A percentile compares a stretch with the other conserved stretches of the same genome.
Conservation (phyloP, 2,113 vertebrate genomes). For the Pelodiscus sinensis region DNA sequence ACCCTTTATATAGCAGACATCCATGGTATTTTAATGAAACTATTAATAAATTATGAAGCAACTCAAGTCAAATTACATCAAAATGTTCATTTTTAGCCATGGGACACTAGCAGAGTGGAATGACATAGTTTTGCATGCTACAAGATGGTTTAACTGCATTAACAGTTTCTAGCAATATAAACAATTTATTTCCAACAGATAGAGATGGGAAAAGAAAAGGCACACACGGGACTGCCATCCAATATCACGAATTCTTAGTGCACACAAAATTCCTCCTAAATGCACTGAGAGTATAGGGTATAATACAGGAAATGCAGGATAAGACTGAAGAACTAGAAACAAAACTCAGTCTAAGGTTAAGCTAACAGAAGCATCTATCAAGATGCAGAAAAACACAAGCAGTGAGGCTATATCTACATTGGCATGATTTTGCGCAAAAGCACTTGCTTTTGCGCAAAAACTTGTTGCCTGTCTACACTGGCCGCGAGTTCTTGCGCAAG, state of each 20-base stretch:
- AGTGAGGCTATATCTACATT: no score
- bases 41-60: slow-evolving; percentile 89
- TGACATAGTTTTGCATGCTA: slow-evolving; percentile 69
- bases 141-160: slow-evolving; percentile 56
- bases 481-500: no score
- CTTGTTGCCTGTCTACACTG: no score
- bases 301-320: not conserved
- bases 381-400: not conserved
- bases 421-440: no score
- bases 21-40: slow-evolving; percentile 81
- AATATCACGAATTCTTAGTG: not conserved
- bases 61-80: slow-evolving; percentile 86
- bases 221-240: slow-evolving; percentile 25
- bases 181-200: slow-evolving; percentile 73
- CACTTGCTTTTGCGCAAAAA: no score
- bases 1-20: slow-evolving; percentile 57
- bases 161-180: slow-evolving; percentile 73
- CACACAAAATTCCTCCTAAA: not conserved
- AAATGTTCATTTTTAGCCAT: slow-evolving; percentile 79
- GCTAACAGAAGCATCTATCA: not conserved
- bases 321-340: not conserved
- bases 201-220: slow-evolving; percentile 66
- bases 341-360: not conserved
- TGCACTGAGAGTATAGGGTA: not conserved
- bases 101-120: slow-evolving; percentile 69